Percentiles rank a stretch among this genome's conserved stretches.
phyloP scores from a whole-genome alignment of 2,113 vertebrate species.

The Ursus arctos region DNA sequence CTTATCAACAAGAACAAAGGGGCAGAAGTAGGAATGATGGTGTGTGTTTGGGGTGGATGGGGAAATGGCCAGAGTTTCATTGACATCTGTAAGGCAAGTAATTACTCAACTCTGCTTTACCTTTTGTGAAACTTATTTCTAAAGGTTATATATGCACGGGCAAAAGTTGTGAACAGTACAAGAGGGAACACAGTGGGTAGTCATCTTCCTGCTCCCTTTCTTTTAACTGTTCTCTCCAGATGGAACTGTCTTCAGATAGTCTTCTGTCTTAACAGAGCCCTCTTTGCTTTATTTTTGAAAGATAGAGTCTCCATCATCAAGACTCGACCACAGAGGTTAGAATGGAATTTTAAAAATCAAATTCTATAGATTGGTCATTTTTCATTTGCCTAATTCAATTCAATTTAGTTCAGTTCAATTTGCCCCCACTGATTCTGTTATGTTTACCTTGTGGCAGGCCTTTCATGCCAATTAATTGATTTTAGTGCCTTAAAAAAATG shows the following conservation, averaged over 20 bases:
- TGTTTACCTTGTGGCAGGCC: not conserved
- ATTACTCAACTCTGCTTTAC: not conserved
- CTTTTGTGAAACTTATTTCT: not conserved
- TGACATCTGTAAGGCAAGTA: not conserved
- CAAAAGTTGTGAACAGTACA: not conserved
- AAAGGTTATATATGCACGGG: not conserved
- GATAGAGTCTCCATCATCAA: not conserved
- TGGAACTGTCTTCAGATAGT: not conserved
- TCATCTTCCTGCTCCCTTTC: not conserved
- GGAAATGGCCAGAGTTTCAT: not conserved
- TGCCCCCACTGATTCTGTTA: not conserved
- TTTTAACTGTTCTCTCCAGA: not conserved
- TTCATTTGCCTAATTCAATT: not conserved
- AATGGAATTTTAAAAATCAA: not conserved
- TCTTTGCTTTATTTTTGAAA: not conserved
- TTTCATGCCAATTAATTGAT: not conserved
- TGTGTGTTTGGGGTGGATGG: not conserved
- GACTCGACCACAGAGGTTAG: not conserved
- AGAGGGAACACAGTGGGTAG: not conserved
- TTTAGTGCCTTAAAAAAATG: not conserved
- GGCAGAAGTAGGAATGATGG: not conserved
- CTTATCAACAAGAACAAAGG: not conserved
- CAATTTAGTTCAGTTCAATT: not conserved
- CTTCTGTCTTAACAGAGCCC: not conserved
- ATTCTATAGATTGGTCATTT: not conserved